Percentiles rank a stretch among this genome's conserved stretches.
These are phyloP conservation scores for Pseudotriccus pelzelni DNA, from an alignment of 2,797 vertebrate species.

Conservation along the genomic window DNA sequence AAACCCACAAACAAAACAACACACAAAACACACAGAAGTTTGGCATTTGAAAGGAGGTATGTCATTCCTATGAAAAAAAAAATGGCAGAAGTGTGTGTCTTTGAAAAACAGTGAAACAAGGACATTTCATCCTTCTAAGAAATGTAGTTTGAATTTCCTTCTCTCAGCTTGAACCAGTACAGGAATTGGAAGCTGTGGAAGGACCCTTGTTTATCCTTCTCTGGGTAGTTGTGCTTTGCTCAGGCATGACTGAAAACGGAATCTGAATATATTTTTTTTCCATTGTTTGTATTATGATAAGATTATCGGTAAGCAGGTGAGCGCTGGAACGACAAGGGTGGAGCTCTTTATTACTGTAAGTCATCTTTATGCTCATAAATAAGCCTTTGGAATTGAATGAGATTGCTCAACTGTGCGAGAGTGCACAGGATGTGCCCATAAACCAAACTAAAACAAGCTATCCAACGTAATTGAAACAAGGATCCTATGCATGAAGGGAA, in stretches of 20 bases:
- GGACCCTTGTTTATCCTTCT: not conserved
- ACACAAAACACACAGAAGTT: not conserved
- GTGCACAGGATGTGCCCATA: constrained; percentile 32
- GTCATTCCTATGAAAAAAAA: not conserved
- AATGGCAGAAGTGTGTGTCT: not conserved
- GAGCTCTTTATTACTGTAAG: constrained; percentile 36
- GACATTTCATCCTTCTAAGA: not conserved
- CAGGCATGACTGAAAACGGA: not conserved
- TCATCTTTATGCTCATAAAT: constrained; percentile 2
- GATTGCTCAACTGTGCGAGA: constrained; percentile 18
- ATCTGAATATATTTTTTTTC: not conserved
- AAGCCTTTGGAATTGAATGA: not conserved
- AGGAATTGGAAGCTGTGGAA: not conserved
- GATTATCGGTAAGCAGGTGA: constrained; percentile 20
- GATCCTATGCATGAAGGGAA: not conserved
- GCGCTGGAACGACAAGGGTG: not conserved
- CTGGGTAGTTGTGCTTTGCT: not conserved
- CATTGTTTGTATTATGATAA: constrained; percentile 41
- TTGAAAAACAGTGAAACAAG: not conserved
- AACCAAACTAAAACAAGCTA: not conserved
- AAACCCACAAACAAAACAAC: fast-evolving
- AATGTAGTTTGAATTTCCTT: not conserved
- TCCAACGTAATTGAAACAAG: not conserved
- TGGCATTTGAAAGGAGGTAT: fast-evolving
- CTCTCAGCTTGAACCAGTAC: not conserved